Percentiles rank a stretch among this genome's conserved stretches.
Evolutionary conservation across 2,113 vertebrate species (phyloP).

Genomic region (Brachirus orientalis): DNA sequence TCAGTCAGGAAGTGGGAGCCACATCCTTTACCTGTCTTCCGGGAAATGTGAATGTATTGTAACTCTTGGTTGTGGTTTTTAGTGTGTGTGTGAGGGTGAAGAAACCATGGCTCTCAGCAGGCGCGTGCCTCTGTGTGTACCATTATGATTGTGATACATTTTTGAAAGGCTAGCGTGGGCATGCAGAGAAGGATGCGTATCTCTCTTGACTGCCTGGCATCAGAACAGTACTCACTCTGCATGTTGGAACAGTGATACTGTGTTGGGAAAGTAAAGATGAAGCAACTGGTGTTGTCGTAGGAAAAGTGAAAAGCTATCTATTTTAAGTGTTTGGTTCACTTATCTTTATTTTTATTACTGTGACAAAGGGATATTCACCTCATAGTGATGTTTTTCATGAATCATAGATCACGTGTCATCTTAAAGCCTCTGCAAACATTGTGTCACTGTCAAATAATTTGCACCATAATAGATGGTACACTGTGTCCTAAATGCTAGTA

Average conservation of each 20-base stretch:
- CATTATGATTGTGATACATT: slow-evolving; percentile 17
- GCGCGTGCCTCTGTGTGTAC: background rate
- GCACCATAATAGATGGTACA: background rate
- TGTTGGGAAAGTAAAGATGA: slow-evolving; percentile 13
- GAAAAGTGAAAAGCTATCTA: background rate
- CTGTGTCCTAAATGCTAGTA: background rate
- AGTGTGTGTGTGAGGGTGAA: slow-evolving; percentile 11
- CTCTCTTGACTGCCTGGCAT: slow-evolving; percentile 2
- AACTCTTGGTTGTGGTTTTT: slow-evolving; percentile 20
- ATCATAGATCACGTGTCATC: slow-evolving; percentile 8
- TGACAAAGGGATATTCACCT: slow-evolving; percentile 1
- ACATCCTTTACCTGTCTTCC: slow-evolving; percentile 14
- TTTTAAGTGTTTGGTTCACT: background rate
- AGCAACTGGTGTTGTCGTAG: background rate
- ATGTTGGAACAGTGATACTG: slow-evolving; percentile 45
- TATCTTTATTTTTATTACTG: background rate
- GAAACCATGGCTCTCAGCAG: slow-evolving; percentile 20
- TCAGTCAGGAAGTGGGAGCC: slow-evolving; percentile 1
- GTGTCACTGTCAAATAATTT: background rate
- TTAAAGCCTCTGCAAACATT: background rate
- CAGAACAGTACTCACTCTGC: slow-evolving; percentile 19
- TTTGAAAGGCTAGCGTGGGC: slow-evolving; percentile 56
- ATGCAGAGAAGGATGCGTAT: slow-evolving; percentile 52
- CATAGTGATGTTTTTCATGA: background rate
- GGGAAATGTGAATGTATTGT: background rate